Percentiles rank a stretch among this genome's conserved stretches.
Evolutionary conservation across 2,888 invertebrate species (phyloP).

Genomic region (Drosophila siamana): DNA sequence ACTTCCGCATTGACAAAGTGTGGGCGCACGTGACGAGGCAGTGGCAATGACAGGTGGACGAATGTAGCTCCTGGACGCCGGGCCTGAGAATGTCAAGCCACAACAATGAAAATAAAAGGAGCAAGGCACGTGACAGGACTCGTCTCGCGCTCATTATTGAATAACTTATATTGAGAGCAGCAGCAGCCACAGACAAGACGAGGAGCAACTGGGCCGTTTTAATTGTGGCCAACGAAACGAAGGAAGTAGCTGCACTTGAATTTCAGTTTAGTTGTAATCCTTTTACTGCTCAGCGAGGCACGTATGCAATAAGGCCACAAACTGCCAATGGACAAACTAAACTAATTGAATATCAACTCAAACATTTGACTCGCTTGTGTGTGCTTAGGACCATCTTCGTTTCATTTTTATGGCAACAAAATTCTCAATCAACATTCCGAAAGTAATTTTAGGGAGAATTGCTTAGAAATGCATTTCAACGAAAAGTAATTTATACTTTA

Average conservation of each 20-base stretch:
- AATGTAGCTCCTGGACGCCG: conserved; percentile 19
- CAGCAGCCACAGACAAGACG: not conserved
- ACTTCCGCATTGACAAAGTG: conserved; percentile 62
- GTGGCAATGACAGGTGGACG: conserved; percentile 69
- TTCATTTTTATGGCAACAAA: not conserved
- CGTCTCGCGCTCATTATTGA: conserved; percentile 68
- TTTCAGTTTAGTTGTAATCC: conserved; percentile 76
- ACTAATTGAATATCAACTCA: conserved; percentile 39
- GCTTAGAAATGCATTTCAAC: too few relatives aligned
- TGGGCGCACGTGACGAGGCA: conserved; percentile 68
- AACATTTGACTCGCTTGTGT: conserved; percentile 21
- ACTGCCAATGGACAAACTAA: conserved; percentile 25
- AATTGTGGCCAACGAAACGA: conserved; percentile 20
- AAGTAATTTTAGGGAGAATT: not conserved
- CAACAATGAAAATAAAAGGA: conserved; percentile 75
- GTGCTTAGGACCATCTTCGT: conserved; percentile 29
- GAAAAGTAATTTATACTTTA: too few relatives aligned
- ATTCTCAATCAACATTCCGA: conserved; percentile 7
- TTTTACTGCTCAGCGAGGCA: conserved; percentile 83
- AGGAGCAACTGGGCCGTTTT: conserved; percentile 15
- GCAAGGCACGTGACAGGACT: conserved; percentile 76
- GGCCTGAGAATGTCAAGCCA: conserved; percentile 39
- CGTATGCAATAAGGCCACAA: conserved; percentile 79
- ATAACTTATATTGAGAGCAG: conserved; percentile 63
- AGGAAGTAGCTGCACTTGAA: conserved; percentile 18